Conservation (phyloP, 2,113 vertebrate genomes). For the Syngnathus typhle region DNA sequence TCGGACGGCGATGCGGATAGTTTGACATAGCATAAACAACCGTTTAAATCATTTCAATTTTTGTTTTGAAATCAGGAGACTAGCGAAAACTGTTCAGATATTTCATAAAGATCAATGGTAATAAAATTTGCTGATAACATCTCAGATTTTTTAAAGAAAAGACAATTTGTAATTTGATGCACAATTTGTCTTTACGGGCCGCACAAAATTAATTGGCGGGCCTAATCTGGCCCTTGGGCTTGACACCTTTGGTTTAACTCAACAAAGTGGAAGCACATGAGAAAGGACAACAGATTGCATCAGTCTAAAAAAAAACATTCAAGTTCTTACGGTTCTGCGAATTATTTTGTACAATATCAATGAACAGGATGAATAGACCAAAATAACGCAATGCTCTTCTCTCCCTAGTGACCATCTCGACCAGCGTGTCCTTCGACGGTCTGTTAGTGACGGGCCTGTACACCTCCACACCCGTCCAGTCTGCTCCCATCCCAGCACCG, state of each 20-base stretch:
- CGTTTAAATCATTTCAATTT: neutral
- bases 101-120: too few species aligned
- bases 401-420: conserved; percentile 87
- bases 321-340: neutral
- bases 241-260: neutral
- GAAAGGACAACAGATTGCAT: neutral
- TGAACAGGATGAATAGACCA: neutral
- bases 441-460: conserved; percentile 95
- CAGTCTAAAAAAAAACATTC: neutral
- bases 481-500: conserved; percentile 86
- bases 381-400: conserved; percentile 3
- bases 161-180: too few species aligned
- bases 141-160: too few species aligned
- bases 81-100: too few species aligned
- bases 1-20: neutral
- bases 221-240: too few species aligned
- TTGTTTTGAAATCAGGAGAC: too few species aligned
- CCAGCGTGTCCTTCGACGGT: conserved; percentile 93
- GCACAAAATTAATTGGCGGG: too few species aligned
- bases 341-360: neutral
- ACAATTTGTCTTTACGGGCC: too few species aligned
- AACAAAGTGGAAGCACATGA: neutral
- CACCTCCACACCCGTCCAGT: conserved; percentile 88
- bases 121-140: too few species aligned
- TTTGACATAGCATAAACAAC: neutral